Evolutionary conservation across 2,797 vertebrate genomes (phyloP).

Genomic region (Vireo griseus): DNA sequence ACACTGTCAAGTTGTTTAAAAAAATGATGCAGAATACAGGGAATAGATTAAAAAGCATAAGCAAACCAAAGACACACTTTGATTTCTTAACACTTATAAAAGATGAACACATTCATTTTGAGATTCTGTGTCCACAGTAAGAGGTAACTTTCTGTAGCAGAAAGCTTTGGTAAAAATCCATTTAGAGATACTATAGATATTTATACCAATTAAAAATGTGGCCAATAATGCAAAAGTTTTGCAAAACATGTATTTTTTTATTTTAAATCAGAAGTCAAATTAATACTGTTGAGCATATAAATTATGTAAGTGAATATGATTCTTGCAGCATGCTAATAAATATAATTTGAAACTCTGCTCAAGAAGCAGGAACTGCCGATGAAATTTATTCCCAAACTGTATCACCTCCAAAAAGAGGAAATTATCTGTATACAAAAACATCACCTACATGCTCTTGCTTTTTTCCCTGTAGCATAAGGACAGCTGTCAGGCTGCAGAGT

Average conservation of each 20-base stretch:
- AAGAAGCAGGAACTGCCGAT: background rate
- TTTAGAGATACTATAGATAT: background rate
- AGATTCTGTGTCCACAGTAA: background rate
- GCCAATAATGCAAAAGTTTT: background rate
- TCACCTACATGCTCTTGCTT: background rate
- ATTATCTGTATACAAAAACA: background rate
- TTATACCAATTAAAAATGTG: background rate
- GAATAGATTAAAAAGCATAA: background rate
- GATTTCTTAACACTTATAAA: background rate
- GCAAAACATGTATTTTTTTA: background rate
- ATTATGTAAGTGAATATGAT: background rate
- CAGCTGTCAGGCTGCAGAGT: background rate
- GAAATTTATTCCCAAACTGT: background rate
- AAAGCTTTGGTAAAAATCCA: background rate
- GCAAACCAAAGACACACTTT: background rate
- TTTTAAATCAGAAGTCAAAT: background rate
- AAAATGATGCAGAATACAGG: background rate
- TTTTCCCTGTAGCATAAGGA: background rate
- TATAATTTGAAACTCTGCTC: background rate
- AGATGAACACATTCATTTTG: background rate
- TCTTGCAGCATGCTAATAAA: background rate
- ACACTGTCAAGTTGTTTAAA: background rate
- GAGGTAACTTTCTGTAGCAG: background rate
- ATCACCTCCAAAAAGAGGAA: background rate
- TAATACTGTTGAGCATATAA: background rate